Evolutionary conservation across 2,888 invertebrate genomes (phyloP).

Genomic region (Ormyrus thymus): DNA sequence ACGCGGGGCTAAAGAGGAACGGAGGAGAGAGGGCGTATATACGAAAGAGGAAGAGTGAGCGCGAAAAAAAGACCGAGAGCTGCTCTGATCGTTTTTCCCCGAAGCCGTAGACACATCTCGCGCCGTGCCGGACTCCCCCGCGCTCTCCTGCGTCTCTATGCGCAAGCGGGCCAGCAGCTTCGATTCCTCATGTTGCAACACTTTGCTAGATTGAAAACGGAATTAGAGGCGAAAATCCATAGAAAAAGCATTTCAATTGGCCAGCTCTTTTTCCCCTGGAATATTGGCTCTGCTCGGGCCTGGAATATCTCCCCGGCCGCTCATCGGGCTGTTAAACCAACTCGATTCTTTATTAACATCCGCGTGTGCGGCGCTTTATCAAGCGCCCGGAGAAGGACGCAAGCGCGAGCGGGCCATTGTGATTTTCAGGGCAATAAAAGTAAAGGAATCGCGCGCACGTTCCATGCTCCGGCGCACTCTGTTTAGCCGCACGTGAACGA

Average conservation of each 20-base stretch:
- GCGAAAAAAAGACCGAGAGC: constrained; percentile 35
- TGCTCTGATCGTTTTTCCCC: constrained; percentile 39
- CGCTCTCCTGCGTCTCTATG: not conserved
- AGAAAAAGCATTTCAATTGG: constrained; percentile 22
- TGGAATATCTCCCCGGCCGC: not conserved
- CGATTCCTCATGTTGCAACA: constrained; percentile 43
- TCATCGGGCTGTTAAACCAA: not conserved
- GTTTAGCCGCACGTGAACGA: not conserved
- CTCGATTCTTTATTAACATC: constrained; percentile 2
- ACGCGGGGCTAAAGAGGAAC: constrained; percentile 7
- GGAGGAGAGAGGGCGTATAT: not conserved
- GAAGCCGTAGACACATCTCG: constrained; percentile 16
- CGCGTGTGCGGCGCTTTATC: not conserved
- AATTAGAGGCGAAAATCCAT: constrained; percentile 43
- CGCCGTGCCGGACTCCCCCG: not conserved
- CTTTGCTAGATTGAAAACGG: constrained; percentile 52
- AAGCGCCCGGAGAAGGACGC: too few species aligned
- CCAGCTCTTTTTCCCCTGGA: not conserved
- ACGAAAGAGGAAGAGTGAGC: not conserved
- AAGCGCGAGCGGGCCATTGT: not conserved
- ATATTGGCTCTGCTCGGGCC: not conserved
- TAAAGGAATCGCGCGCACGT: constrained; percentile 10
- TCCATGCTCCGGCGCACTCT: not conserved
- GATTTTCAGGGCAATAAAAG: constrained; percentile 25
- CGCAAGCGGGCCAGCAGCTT: constrained; percentile 1